Evolutionary conservation across 2,113 vertebrate genomes (phyloP).

Genomic region (Sturnus vulgaris): DNA sequence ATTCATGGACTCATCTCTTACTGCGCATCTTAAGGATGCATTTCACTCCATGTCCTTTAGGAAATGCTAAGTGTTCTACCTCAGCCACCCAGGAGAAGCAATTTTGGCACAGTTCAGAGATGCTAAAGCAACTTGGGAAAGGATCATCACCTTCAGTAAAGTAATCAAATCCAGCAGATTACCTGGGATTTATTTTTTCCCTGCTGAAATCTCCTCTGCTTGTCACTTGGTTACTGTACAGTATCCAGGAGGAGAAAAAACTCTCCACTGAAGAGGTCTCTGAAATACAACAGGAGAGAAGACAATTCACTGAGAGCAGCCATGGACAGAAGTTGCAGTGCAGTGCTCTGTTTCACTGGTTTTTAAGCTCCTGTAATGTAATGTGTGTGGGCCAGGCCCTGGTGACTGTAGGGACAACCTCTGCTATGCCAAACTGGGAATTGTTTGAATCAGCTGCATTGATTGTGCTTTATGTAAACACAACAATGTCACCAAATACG

Average conservation of each 20-base stretch:
- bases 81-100: background rate
- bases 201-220: background rate
- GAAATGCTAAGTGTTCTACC: background rate
- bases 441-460: background rate
- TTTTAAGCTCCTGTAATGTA: background rate
- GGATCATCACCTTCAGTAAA: background rate
- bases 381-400: background rate
- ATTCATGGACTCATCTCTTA: accelerated
- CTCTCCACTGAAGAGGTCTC: background rate
- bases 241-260: background rate
- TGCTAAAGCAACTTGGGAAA: background rate
- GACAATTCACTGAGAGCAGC: background rate
- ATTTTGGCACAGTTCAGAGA: background rate
- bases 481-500: background rate
- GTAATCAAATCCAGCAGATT: background rate
- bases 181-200: background rate
- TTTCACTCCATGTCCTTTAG: background rate
- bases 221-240: background rate
- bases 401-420: background rate
- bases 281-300: background rate
- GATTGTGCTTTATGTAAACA: background rate
- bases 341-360: background rate
- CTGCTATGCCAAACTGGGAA: background rate
- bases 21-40: background rate
- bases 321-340: background rate